Base-by-base conservation (phyloP, 2,797 vertebrate genomes). In the Parauchenoglanis punctatus region DNA sequence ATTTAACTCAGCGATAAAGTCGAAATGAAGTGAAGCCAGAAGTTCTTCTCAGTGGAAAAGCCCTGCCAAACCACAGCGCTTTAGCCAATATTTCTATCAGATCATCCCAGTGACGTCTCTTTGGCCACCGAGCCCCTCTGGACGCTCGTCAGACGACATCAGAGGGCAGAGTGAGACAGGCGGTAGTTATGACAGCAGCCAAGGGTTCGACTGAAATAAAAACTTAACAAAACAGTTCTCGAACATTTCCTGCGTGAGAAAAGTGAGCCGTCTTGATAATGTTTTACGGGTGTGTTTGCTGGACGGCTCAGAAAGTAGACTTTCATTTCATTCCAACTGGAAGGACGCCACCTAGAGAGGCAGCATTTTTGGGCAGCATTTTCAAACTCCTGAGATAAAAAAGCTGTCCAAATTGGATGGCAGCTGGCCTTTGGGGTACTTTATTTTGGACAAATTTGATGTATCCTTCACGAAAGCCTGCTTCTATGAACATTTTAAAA, bases 101-200 rank as follows among this genome's bases (percentile, higher is more conserved):
- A 88, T 84, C 65, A 59, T 84, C 65, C 35, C 63, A 67, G 81
- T 89, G 81, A 81, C 58, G 77, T n/a, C 7, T 1, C 35, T 59
- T 63, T 54, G 52, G 35, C 73, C 82, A 49, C 56, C 75, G 17
- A 23, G 28, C 59, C 82, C 31, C 82, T 82, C 72, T 83, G 83
- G 83, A 89, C 1, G 25, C 78, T 82, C 86, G 72, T 80, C 80
- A 49, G 81, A 81, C 85, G 86, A 89, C 86, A 87, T 83, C 81
- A 84, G 31, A 84, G 86, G 15, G n/a, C 72, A 85, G 31, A 87
- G 28, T n/a, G 70, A 77, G 40, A 46, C 56, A 23, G 77, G 11
- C 17, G 23, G 67, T 75, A 13, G 35, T 68, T 82, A 86, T 63
- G 86, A 85, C 78, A 89, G 49, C 52, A 85, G 77, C 83, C 54